Percentiles rank a stretch among this genome's conserved stretches.
These are phyloP conservation scores for Rhinella marina DNA, from an alignment of 2,797 vertebrate species.

Conservation along the genomic window DNA sequence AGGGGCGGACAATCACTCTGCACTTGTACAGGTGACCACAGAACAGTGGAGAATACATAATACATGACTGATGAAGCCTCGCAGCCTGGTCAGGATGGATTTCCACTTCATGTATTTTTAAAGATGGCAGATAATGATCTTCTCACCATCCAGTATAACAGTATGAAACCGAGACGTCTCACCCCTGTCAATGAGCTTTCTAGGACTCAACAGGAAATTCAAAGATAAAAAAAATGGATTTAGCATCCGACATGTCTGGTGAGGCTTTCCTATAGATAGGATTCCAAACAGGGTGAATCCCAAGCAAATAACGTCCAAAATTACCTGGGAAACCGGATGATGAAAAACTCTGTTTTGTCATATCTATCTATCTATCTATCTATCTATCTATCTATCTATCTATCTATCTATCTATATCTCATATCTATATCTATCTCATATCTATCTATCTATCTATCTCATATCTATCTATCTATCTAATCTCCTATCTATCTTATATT, in stretches of 20 bases:
- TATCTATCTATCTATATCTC: too few species aligned
- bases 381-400: too few species aligned
- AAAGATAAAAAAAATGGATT: not conserved
- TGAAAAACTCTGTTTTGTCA: too few species aligned
- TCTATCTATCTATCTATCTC: too few species aligned
- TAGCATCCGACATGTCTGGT: not conserved
- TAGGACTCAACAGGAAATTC: not conserved
- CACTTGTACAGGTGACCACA: slow-evolving; percentile 58
- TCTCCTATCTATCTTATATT: too few species aligned
- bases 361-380: too few species aligned
- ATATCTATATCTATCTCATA: too few species aligned
- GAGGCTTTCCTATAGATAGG: not conserved
- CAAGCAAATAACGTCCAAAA: not conserved
- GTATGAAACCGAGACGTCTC: slow-evolving; percentile 11
- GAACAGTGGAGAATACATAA: slow-evolving; percentile 75
- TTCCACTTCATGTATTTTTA: slow-evolving; percentile 73
- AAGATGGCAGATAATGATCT: slow-evolving; percentile 61
- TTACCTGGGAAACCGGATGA: too few species aligned
- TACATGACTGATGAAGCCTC: slow-evolving; percentile 64
- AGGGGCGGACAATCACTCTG: slow-evolving; percentile 23
- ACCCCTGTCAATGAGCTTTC: not conserved
- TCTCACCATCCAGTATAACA: slow-evolving; percentile 29
- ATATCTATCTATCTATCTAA: too few species aligned
- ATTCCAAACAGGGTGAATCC: not conserved
- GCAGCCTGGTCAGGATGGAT: not conserved